These are phyloP conservation scores for Coecobrya sp. DNA, from an alignment of 2,888 invertebrate species.

Conservation along the genomic window DNA sequence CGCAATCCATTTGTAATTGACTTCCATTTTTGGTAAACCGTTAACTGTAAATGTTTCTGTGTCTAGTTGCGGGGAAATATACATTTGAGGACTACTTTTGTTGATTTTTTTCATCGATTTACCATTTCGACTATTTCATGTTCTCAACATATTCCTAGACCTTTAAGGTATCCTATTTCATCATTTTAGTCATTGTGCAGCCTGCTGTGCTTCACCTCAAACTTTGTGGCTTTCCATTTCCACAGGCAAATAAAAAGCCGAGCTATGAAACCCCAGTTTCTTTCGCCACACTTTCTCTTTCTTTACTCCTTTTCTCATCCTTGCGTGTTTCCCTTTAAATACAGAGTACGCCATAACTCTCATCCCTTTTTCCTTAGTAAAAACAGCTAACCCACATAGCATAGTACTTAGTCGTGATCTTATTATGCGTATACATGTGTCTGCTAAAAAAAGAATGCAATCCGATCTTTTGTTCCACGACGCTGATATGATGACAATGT, in stretches of 20 bases:
- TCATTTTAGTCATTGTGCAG: background rate
- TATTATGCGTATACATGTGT: background rate
- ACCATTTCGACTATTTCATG: background rate
- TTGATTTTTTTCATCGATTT: no score
- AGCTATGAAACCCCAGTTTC: background rate
- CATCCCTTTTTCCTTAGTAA: background rate
- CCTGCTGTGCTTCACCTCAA: conserved; percentile 25
- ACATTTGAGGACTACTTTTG: no score
- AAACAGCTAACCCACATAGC: background rate
- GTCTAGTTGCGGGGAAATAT: no score
- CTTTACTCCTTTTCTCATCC: background rate
- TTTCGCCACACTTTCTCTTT: background rate
- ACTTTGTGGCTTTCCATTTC: background rate
- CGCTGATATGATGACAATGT: background rate
- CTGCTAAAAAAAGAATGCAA: background rate
- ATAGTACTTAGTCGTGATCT: background rate
- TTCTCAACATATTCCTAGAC: background rate
- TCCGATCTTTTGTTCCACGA: background rate
- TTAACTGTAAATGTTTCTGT: no score
- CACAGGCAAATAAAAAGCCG: background rate
- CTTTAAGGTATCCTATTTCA: background rate
- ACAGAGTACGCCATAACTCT: background rate
- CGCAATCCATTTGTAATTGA: background rate
- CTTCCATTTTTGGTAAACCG: no score
- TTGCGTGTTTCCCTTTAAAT: background rate